phyloP scores from a whole-genome alignment of 2,888 invertebrate genomes.

The Acleris cristana region DNA sequence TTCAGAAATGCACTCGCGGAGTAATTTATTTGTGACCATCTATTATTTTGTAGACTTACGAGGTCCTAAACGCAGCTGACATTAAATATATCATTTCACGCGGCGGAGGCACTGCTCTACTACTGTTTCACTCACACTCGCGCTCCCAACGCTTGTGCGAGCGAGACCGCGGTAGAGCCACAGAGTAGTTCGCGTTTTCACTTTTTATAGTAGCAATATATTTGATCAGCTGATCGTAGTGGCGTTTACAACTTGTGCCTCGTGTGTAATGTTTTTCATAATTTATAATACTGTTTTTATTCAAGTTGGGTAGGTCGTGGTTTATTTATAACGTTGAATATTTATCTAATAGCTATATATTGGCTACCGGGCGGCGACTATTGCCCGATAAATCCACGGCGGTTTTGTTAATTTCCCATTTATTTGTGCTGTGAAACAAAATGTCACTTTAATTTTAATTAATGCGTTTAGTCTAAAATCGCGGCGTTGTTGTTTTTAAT shows the following conservation, averaged over 20 bases:
- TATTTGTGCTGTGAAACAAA: slow-evolving; percentile 35
- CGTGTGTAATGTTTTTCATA: slow-evolving; percentile 80
- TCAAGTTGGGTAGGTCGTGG: slow-evolving; percentile 76
- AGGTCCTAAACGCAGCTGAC: slow-evolving; percentile 84
- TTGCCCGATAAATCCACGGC: slow-evolving; percentile 49
- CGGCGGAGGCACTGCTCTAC: slow-evolving; percentile 64
- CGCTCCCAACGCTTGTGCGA: slow-evolving; percentile 45
- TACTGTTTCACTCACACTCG: slow-evolving; percentile 55
- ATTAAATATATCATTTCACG: slow-evolving; percentile 83
- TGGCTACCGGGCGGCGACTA: slow-evolving; percentile 44
- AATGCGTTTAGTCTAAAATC: slow-evolving; percentile 36
- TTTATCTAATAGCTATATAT: slow-evolving; percentile 61
- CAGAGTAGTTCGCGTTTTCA: slow-evolving; percentile 80
- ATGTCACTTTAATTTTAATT: slow-evolving; percentile 36
- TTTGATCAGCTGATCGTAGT: slow-evolving; percentile 83
- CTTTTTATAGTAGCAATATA: slow-evolving; percentile 84
- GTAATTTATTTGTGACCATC: slow-evolving; percentile 84
- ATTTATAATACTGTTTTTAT: slow-evolving; percentile 79
- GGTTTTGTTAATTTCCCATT: slow-evolving; percentile 43
- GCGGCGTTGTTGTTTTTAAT: slow-evolving; percentile 28
- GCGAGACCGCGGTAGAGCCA: slow-evolving; percentile 60
- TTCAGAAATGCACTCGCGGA: slow-evolving; percentile 80
- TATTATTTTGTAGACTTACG: slow-evolving; percentile 83
- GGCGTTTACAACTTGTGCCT: slow-evolving; percentile 78
- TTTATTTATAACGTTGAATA: slow-evolving; percentile 75